Evolutionary conservation across 2,888 invertebrate species (phyloP).

Genomic region (Cremastinae sp.): DNA sequence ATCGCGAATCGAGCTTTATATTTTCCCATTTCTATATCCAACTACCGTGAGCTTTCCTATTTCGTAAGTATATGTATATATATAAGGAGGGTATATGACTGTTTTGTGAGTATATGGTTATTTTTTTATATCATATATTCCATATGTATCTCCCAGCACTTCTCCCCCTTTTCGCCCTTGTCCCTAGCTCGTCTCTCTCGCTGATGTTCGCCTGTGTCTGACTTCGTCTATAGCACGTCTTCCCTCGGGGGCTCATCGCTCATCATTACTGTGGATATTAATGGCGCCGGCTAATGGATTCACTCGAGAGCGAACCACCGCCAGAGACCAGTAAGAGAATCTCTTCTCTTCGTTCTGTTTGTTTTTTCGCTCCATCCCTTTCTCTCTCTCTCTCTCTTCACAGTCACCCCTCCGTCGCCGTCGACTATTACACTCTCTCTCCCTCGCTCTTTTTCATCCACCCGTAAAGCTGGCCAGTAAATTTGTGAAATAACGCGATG

Average conservation of each 20-base stretch:
- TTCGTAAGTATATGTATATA: conserved; percentile 27
- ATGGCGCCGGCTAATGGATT: conserved; percentile 77
- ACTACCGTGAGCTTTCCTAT: conserved; percentile 24
- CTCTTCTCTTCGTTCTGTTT: conserved; percentile 55
- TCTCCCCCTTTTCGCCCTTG: conserved; percentile 28
- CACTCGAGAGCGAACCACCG: conserved; percentile 68
- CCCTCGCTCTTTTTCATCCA: background rate
- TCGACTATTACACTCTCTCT: background rate
- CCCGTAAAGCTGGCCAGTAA: conserved; percentile 55
- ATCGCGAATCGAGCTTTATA: conserved; percentile 40
- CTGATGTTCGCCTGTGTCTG: conserved; percentile 29
- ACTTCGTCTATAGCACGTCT: conserved; percentile 58
- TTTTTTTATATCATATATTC: conserved; percentile 56
- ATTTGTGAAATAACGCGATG: conserved; percentile 70
- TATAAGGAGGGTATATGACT: too few relatives aligned
- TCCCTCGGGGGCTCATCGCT: conserved; percentile 72
- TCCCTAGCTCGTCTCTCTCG: conserved; percentile 44
- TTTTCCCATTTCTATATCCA: conserved; percentile 33
- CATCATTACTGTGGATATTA: conserved; percentile 77
- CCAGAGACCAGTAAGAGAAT: conserved; percentile 67
- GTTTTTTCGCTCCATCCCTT: conserved; percentile 23
- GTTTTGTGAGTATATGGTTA: too few relatives aligned
- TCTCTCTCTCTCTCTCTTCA: conserved; percentile 54
- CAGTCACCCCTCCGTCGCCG: conserved; percentile 21
- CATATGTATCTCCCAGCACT: conserved; percentile 45